Base-by-base conservation (phyloP, 2,888 invertebrate genomes). In the Himalopsyche japonica region DNA sequence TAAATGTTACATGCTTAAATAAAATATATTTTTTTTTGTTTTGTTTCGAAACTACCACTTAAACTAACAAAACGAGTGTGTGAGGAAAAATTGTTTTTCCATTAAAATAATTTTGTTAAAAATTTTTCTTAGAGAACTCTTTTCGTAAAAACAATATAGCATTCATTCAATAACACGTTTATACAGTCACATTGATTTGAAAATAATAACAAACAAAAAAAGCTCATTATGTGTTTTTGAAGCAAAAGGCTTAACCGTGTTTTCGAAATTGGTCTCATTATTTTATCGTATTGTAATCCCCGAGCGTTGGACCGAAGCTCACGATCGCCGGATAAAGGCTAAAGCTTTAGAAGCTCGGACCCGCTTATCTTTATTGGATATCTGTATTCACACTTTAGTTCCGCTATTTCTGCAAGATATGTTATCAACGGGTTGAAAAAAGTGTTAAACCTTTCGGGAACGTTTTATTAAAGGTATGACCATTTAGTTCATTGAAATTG, bases 371-470 rank as follows among this genome's bases (percentile, higher is more conserved):
- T 85, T 85, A 85, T 85, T 82, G 83, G 84, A 85, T 82, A 85
- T 85, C 85, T 85, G 32, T 83, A 84, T 84, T 85, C 84, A 85
- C 85, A 84, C 84, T 84, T 83, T 85, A 83, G 81, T 85, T 85
- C 79, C 82, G 43, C 85, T 82, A 81, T 85, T 85, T 82, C 76
- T 85, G 85, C 82, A 82, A 30, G 82, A 47, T 84, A 84, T 86
- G 76, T 78, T 86, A 86, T 84, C 86, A 78, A 70, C 70, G n/a
- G 78, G 79, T 76, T 78, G 79, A 81, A 49, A 85, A 85, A 85
- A 85, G 85, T 85, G 85, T 85, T 85, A 85, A 83, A 82, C 85
- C 80, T 80, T 82, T 81, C 47, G 47, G 78, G 82, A 86, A 82
- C 82, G 86, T 86, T 86, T 86, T 86, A 84, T 84, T 84, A 80